Percentiles rank a stretch among this genome's conserved stretches.
phyloP scores from a whole-genome alignment of 2,797 vertebrate genomes.

The Eulemur mongoz region DNA sequence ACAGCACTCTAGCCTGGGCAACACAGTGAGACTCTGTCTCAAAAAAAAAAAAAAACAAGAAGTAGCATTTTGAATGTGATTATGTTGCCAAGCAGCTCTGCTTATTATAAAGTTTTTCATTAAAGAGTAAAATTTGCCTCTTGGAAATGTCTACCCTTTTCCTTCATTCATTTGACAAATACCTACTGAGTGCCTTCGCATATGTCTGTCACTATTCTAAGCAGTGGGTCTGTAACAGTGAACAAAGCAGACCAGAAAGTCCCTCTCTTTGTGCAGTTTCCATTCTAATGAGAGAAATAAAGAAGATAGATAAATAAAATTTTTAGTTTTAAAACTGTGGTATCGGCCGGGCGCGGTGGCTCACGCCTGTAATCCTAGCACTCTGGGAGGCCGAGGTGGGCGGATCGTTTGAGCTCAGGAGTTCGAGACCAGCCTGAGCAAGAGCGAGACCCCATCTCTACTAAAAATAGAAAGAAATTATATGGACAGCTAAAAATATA shows the following conservation, averaged over 20 bases:
- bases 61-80: background rate
- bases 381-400: too few species aligned
- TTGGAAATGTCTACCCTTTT: constrained; percentile 33
- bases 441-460: too few species aligned
- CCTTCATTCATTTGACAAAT: background rate
- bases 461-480: too few species aligned
- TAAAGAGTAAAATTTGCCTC: background rate
- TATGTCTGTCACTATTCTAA: background rate
- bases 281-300: background rate
- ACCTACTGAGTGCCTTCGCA: background rate
- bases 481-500: too few species aligned
- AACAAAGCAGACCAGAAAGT: background rate
- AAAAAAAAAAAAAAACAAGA: too few species aligned
- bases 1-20: too few species aligned
- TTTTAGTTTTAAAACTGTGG: background rate
- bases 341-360: too few species aligned
- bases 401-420: too few species aligned
- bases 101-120: constrained; percentile 2
- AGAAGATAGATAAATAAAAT: background rate
- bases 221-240: background rate
- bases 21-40: too few species aligned
- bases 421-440: too few species aligned
- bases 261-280: background rate
- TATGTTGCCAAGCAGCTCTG: background rate
- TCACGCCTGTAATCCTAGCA: too few species aligned